phyloP scores from a whole-genome alignment of 1,140 invertebrate genomes.

The Drosophila burlai region DNA sequence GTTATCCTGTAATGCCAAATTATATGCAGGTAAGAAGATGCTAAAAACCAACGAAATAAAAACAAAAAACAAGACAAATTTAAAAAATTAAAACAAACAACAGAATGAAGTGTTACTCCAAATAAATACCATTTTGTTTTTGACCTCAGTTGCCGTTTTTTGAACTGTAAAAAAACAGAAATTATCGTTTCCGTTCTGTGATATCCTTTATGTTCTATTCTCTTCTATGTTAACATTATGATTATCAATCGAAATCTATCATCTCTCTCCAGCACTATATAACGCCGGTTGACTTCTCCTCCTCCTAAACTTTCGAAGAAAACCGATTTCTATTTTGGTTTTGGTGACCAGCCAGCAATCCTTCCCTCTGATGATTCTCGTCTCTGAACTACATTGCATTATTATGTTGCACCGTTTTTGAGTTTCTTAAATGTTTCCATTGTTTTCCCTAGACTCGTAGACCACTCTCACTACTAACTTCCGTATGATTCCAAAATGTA shows the following conservation, averaged over 20 bases:
- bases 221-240: slow-evolving; percentile 10
- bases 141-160: slow-evolving; percentile 42
- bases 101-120: slow-evolving; percentile 38
- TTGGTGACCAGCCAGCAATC: slow-evolving; percentile 17
- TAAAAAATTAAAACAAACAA: not conserved
- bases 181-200: slow-evolving; percentile 31
- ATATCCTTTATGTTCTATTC: slow-evolving; percentile 22
- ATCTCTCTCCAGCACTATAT: slow-evolving; percentile 47
- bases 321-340: slow-evolving; percentile 23
- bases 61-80: slow-evolving; percentile 18
- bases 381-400: slow-evolving; percentile 35
- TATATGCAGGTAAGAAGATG: slow-evolving; percentile 85
- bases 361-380: slow-evolving; percentile 27
- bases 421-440: slow-evolving; percentile 12
- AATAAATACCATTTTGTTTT: slow-evolving; percentile 52
- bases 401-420: slow-evolving; percentile 32
- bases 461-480: slow-evolving; percentile 30
- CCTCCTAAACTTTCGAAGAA: not conserved
- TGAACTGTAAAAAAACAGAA: slow-evolving; percentile 25
- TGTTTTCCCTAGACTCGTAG: slow-evolving; percentile 32
- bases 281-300: slow-evolving; percentile 29
- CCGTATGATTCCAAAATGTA: slow-evolving; percentile 26
- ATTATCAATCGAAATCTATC: slow-evolving; percentile 40
- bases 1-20: slow-evolving; percentile 85
- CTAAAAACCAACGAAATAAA: slow-evolving; percentile 48